A percentile compares a stretch with the other conserved stretches of the same genome.
phyloP scores from a whole-genome alignment of 1,140 invertebrate genomes.

The Drosophila melanogaster region DNA sequence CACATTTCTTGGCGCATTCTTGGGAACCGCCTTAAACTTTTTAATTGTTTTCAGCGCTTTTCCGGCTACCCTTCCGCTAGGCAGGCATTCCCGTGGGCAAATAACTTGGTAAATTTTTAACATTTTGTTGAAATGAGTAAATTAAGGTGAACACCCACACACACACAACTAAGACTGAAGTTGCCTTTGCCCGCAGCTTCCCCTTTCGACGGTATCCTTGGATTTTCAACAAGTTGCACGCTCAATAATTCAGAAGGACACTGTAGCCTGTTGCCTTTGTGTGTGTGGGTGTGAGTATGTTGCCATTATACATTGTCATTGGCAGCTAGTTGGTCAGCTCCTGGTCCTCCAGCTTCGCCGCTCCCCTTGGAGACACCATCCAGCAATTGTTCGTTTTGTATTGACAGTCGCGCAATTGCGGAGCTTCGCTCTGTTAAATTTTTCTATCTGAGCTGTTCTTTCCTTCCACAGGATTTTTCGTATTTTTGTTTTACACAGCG shows the following conservation, averaged over 20 bases:
- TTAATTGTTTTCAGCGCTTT: constrained; percentile 69
- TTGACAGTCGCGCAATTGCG: constrained; percentile 76
- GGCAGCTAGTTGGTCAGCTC: constrained; percentile 49
- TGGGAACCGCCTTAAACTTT: constrained; percentile 58
- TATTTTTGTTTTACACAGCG: constrained; percentile 50
- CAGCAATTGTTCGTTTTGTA: constrained; percentile 74
- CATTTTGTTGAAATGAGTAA: constrained; percentile 75
- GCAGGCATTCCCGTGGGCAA: constrained; percentile 47
- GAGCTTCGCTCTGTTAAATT: constrained; percentile 71
- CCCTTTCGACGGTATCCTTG: constrained; percentile 61
- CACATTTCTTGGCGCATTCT: constrained; percentile 68
- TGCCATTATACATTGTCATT: constrained; percentile 57
- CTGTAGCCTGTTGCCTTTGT: constrained; percentile 49
- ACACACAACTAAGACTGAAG: neutral
- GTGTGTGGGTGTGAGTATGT: neutral
- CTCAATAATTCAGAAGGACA: constrained; percentile 78
- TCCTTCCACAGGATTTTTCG: constrained; percentile 21
- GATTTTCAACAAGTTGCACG: constrained; percentile 71
- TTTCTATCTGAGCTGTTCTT: constrained; percentile 61
- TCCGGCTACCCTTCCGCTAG: constrained; percentile 10
- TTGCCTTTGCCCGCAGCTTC: constrained; percentile 11
- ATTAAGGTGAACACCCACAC: constrained; percentile 44
- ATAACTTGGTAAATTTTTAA: constrained; percentile 74
- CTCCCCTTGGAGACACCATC: constrained; percentile 9
- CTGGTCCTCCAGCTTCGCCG: neutral